Conservation (phyloP, 2,888 invertebrate genomes). For the Volucella bombylans region DNA sequence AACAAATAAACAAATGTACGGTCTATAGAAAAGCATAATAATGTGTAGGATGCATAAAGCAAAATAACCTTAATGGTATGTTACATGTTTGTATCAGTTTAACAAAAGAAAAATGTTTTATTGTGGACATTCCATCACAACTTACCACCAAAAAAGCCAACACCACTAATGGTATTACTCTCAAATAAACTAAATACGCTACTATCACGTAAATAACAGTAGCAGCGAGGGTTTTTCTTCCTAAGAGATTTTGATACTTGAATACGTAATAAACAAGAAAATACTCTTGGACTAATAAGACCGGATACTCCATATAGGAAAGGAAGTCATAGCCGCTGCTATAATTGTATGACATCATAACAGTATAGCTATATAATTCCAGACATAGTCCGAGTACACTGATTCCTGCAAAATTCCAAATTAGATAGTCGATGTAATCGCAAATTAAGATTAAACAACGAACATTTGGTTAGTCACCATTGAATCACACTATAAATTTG, state of each 20-base stretch:
- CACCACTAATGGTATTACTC: slow-evolving; percentile 79
- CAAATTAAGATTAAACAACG: background rate
- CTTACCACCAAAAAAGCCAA: slow-evolving; percentile 82
- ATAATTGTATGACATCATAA: slow-evolving; percentile 91
- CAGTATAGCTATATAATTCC: slow-evolving; percentile 87
- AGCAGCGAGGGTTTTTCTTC: slow-evolving; percentile 80
- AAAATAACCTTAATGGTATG: background rate
- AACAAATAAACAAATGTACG: background rate
- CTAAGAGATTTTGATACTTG: slow-evolving; percentile 86
- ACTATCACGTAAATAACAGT: slow-evolving; percentile 82
- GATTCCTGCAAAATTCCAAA: slow-evolving; percentile 77
- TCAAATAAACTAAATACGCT: slow-evolving; percentile 82
- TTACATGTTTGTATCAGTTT: background rate
- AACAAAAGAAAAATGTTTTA: background rate
- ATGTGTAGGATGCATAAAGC: background rate
- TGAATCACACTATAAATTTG: slow-evolving; percentile 9
- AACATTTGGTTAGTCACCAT: slow-evolving; percentile 25
- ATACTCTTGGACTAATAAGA: slow-evolving; percentile 89
- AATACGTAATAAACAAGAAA: slow-evolving; percentile 88
- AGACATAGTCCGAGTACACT: slow-evolving; percentile 80
- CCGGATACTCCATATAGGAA: slow-evolving; percentile 93
- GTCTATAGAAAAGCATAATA: background rate
- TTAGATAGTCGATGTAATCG: slow-evolving; percentile 7
- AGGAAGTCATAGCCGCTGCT: slow-evolving; percentile 88
- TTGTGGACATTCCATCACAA: slow-evolving; percentile 70